A percentile compares a stretch with the other conserved stretches of the same genome.
phyloP scores from a whole-genome alignment of 2,113 vertebrate genomes.

The Tetraodon nigroviridis region DNA sequence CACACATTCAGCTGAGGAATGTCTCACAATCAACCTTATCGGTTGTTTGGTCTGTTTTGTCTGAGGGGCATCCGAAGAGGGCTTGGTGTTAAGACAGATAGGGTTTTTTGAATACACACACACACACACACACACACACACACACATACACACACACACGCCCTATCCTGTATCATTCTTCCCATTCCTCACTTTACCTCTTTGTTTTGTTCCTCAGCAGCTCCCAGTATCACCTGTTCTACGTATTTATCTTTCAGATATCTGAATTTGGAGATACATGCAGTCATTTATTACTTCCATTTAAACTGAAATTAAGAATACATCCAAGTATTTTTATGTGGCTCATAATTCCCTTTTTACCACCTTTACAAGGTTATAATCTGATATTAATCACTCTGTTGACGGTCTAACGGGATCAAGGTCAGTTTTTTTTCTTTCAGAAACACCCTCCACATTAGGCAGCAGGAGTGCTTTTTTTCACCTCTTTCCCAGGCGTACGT shows the following conservation, averaged over 20 bases:
- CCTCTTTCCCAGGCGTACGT: conserved; percentile 64
- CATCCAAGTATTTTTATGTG: too few species aligned
- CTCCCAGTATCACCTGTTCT: neutral
- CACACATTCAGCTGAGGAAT: conserved; percentile 64
- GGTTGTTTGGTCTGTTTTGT: conserved; percentile 74
- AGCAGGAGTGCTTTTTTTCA: conserved; percentile 40
- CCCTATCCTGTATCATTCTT: conserved; percentile 13
- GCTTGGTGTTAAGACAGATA: conserved; percentile 52
- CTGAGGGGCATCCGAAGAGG: conserved; percentile 65
- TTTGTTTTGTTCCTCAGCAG: neutral
- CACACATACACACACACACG: neutral
- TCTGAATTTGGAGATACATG: too few species aligned
- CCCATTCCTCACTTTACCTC: neutral
- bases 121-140: neutral
- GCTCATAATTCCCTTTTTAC: neutral
- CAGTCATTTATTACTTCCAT: too few species aligned
- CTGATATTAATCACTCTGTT: neutral
- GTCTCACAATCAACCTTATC: conserved; percentile 66
- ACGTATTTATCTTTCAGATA: neutral
- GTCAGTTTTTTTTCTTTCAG: conserved; percentile 28
- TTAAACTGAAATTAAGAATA: too few species aligned
- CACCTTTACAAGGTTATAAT: conserved; percentile 1
- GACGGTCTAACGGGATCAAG: conserved; percentile 20
- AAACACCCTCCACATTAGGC: conserved; percentile 29
- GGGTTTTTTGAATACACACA: conserved; percentile 42